Conservation (phyloP, 2,888 invertebrate species). For the Strigamia transsilvanica region DNA sequence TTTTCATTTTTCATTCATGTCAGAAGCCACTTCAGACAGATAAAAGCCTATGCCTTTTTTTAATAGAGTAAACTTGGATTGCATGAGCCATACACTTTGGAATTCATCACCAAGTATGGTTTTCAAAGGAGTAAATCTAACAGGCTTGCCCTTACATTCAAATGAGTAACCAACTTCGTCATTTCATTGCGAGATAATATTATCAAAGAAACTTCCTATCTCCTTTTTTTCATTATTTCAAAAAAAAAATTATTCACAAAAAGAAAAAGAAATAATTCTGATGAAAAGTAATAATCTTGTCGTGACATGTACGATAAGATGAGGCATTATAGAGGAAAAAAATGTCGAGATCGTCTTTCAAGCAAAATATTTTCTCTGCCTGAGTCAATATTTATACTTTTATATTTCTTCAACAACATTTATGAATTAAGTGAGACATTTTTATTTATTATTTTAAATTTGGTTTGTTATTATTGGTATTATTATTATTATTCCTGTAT, state of each 20-base stretch:
- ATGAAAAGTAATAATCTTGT: slow-evolving; percentile 23
- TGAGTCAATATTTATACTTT: slow-evolving; percentile 24
- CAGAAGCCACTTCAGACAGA: slow-evolving; percentile 35
- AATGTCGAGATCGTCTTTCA: slow-evolving; percentile 11
- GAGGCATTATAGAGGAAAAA: neutral
- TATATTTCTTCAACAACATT: slow-evolving; percentile 1
- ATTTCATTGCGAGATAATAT: neutral
- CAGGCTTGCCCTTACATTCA: neutral
- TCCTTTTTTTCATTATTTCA: neutral
- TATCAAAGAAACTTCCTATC: neutral
- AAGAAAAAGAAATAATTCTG: neutral
- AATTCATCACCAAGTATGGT: slow-evolving; percentile 42
- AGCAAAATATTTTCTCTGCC: slow-evolving; percentile 18
- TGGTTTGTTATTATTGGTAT: neutral
- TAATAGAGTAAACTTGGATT: slow-evolving; percentile 40
- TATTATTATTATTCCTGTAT: neutral
- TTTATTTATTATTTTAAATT: neutral
- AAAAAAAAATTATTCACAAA: neutral
- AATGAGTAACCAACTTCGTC: slow-evolving; percentile 1
- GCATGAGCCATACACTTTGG: slow-evolving; percentile 34
- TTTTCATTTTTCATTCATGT: slow-evolving; percentile 43
- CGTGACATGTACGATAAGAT: neutral
- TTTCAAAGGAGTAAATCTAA: slow-evolving; percentile 18
- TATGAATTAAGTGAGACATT: neutral
- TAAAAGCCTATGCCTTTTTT: slow-evolving; percentile 36